Evolutionary conservation across 2,797 vertebrate genomes (phyloP).

Genomic region (Xerus rutilus): DNA sequence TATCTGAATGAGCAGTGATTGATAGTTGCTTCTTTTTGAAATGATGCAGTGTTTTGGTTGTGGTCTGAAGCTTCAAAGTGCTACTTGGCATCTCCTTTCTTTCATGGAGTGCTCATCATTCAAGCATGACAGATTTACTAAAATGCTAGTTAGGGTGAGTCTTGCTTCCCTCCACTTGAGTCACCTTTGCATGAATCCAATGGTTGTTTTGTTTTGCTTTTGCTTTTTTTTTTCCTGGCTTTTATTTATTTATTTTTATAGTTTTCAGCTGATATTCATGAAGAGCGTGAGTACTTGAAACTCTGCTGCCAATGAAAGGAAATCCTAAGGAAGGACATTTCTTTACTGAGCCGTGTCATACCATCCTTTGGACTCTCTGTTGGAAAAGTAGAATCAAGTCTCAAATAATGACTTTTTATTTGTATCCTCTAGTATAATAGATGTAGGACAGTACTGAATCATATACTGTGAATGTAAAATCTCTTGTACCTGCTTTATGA

Average conservation of each 20-base stretch:
- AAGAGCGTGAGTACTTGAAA: too few species aligned
- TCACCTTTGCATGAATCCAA: slow-evolving; percentile 75
- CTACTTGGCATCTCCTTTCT: slow-evolving; percentile 70
- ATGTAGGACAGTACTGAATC: too few species aligned
- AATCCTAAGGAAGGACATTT: slow-evolving; percentile 80
- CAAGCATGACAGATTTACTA: slow-evolving; percentile 64
- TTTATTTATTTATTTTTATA: background rate
- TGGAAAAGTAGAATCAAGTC: too few species aligned
- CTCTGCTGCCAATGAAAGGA: slow-evolving; percentile 56
- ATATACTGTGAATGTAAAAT: too few species aligned
- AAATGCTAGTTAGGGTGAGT: slow-evolving; percentile 75
- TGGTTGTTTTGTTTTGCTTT: slow-evolving; percentile 46
- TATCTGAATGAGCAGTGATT: too few species aligned
- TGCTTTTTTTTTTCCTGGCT: background rate
- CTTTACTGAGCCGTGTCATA: slow-evolving; percentile 79
- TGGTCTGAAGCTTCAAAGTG: background rate
- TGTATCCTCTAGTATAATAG: too few species aligned
- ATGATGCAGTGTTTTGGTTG: too few species aligned
- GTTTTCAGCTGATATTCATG: too few species aligned
- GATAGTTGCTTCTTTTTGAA: too few species aligned
- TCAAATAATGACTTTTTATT: too few species aligned
- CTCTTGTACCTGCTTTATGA: too few species aligned
- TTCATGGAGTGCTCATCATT: slow-evolving; percentile 68
- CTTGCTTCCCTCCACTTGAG: slow-evolving; percentile 77
- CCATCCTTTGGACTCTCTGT: too few species aligned